Evolutionary conservation across 2,113 vertebrate species (phyloP), one percentile per base, ranked within the genome.

Genomic region (Irena cyanogastra): DNA sequence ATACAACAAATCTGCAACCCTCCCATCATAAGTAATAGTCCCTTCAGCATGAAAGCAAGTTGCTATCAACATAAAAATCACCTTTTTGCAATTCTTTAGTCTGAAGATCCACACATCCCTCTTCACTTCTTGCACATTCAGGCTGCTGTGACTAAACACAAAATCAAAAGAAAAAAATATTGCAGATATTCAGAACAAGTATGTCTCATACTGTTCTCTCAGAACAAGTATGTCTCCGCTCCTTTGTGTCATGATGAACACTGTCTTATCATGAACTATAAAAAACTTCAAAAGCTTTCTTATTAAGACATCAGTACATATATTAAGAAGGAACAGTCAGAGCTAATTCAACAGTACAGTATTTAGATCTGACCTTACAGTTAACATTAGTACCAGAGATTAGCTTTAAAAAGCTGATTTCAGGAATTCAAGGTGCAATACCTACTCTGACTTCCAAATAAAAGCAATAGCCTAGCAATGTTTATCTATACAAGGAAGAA

Each of bases 11-110:
- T 39, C 26, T 72, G 56, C 24, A 75, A 42, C 13, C 13, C 11
- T 41, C 33, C 30, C 24, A 31, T n/a, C 7, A 22, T 9, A 80
- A 81, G 5, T 8, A 91, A 27, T 2, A 84, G 24, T 37, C 10
- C 35, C 60, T 60, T 33, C 20, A 64, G 21, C 37, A 94, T 24
- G 69, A 81, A 88, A 87, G 30, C 9, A 64, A 69, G 35, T 21
- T 23, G 22, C 35, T 65, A 24, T 65, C 17, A 79, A 56, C 28
- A 89, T 5, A 86, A 85, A 80, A 82, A 54, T 95, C 69, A 97
- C 96, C 96, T 97, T 97, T 95, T 74, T 52, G 53, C 76, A 78
- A 45, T 45, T 95, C 86, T 72, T 94, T 50, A 45, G 68, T 24
- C 33, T 26, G 95, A 77, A 37, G 68, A 49, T 96, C 86, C 76